Percentiles rank a stretch among this genome's conserved stretches.
Conservation (phyloP, 2,888 invertebrate species). For the Emmelina monodactyla region DNA sequence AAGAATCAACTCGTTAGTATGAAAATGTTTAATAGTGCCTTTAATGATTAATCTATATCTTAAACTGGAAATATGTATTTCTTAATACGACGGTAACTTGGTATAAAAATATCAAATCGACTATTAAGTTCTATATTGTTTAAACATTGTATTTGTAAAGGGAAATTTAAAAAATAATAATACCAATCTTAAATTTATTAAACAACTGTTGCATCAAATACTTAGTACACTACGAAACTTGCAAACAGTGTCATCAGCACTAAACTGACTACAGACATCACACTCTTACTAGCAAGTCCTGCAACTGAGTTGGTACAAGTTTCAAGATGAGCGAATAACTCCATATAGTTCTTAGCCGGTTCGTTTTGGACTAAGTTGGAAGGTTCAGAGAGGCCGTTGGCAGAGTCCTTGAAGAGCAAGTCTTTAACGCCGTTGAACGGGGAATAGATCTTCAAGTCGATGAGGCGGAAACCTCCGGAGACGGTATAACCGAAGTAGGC, state of each 20-base stretch:
- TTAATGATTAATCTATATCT: no score
- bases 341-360: conserved; percentile 63
- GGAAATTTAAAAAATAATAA: no score
- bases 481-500: conserved; percentile 57
- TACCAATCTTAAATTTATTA: no score
- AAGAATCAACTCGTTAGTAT: no score
- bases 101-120: no score
- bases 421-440: conserved; percentile 58
- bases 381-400: conserved; percentile 60
- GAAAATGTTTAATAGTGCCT: no score
- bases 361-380: conserved; percentile 29
- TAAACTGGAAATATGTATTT: no score
- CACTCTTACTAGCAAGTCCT: background rate
- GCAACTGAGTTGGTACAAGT: conserved; percentile 32
- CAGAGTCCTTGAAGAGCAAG: conserved; percentile 70
- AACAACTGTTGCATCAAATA: no score
- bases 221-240: background rate
- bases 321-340: conserved; percentile 55
- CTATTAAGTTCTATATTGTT: no score
- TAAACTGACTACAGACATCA: background rate
- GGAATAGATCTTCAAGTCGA: conserved; percentile 65
- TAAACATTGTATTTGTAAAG: no score
- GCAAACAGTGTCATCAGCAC: background rate
- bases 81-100: no score
- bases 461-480: conserved; percentile 31